Evolutionary conservation across 2,797 vertebrate genomes (phyloP).

Genomic region (Chelidonichthys spinosus): DNA sequence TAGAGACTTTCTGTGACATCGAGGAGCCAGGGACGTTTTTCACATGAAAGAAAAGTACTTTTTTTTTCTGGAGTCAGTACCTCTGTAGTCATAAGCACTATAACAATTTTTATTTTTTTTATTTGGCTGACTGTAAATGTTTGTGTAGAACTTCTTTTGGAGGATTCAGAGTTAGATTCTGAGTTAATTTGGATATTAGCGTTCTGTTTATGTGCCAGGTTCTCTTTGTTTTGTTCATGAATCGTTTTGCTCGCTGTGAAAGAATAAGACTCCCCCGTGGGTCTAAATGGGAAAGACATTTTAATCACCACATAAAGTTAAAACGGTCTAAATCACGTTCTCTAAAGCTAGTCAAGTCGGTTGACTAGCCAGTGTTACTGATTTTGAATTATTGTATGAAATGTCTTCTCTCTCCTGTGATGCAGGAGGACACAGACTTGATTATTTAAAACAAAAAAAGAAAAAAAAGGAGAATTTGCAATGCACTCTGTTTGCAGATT

Average conservation of each 20-base stretch:
- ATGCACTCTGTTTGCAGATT: slow-evolving; percentile 48
- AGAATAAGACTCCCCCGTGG: slow-evolving; percentile 7
- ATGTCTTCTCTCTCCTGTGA: slow-evolving; percentile 44
- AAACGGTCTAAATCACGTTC: slow-evolving; percentile 33
- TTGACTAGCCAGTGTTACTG: slow-evolving; percentile 46
- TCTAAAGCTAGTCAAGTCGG: slow-evolving; percentile 36
- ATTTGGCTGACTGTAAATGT: slow-evolving; percentile 56
- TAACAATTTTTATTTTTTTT: slow-evolving; percentile 47
- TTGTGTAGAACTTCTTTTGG: slow-evolving; percentile 42
- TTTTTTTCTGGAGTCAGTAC: slow-evolving; percentile 51
- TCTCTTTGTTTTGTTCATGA: slow-evolving; percentile 16
- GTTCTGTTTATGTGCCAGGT: slow-evolving; percentile 65
- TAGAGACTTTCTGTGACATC: slow-evolving; percentile 49
- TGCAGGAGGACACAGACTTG: slow-evolving; percentile 19
- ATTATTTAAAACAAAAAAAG: slow-evolving; percentile 19
- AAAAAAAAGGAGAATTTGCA: slow-evolving; percentile 27
- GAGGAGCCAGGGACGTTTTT: slow-evolving; percentile 36
- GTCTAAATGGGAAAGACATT: slow-evolving; percentile 49
- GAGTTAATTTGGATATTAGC: slow-evolving; percentile 44
- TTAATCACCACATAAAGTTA: slow-evolving; percentile 46
- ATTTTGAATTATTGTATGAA: slow-evolving; percentile 42
- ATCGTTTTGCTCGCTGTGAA: slow-evolving; percentile 54
- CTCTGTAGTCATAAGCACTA: slow-evolving; percentile 58
- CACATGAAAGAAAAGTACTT: slow-evolving; percentile 57
- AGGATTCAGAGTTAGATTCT: slow-evolving; percentile 41